Evolutionary conservation across 2,888 invertebrate species (phyloP), one percentile per base, ranked within the genome.

Genomic region (Pyrgus malvae): DNA sequence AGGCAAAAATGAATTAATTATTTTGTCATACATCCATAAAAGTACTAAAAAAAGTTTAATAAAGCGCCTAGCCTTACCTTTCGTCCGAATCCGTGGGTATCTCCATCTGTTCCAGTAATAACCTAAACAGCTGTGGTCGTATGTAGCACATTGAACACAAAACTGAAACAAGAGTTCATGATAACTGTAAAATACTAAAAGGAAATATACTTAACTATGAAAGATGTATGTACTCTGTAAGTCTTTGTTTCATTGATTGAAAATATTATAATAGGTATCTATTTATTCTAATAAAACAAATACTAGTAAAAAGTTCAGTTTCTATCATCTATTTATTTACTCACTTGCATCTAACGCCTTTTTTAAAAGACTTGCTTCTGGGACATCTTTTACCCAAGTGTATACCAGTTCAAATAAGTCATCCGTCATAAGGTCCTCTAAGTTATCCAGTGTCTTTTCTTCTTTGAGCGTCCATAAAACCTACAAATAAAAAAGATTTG

Each of bases 131-230:
- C 60, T 94, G 93, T 0, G 96, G 95, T 64, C 94, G 92, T 23
- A 97, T 95, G 78, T 94, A 95, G 80, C 97, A 97, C 72, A 97
- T 91, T 3, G 97, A 94, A 78, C 97, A 98, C 44, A 98, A 81
- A 50, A 97, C 92, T 69, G 83, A 33, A 84, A 83, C 50, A 66
- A 51, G 58, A 64, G 38, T 14, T 31, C 40, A 16, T 40, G 23
- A 16, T 14, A 2, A 6, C 41, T 8, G 19, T 3, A 19, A 35
- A 8, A 16, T n/a, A 17, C 25, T 6, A 14, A 21, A 19, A 9
- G 7, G 1, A 37, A 25, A 21, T 25, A 7, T 40, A 29, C 4
- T 33, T n/a, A n/a, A n/a, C n/a, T n/a, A n/a, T n/a, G n/a, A n/a
- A n/a, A n/a, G n/a, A n/a, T n/a, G n/a, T n/a, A n/a, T n/a, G n/a